Base-by-base conservation (phyloP, 2,888 invertebrate genomes). In the Melinaea menophilus region DNA sequence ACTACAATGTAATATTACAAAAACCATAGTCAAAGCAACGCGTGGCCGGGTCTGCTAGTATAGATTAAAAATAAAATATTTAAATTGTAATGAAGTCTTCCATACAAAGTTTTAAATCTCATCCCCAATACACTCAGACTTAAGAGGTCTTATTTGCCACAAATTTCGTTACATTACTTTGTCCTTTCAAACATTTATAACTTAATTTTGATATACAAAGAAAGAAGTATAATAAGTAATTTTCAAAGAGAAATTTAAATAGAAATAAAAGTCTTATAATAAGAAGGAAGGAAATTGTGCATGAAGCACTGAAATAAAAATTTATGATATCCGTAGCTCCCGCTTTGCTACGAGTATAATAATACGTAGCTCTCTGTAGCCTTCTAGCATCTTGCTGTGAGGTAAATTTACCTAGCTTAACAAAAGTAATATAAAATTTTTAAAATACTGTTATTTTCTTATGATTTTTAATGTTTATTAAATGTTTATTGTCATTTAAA, bases 241-340 rank as follows among this genome's bases (percentile, higher is more conserved):
- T 31, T 31, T 51, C 31, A 51, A 51, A 51, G 51, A 34, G 45
- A 57, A 59, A 59, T 56, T 46, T 58, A 63, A 54, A 59, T 59
- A 59, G 55, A 58, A 63, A 63, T 63, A 59, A 55, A 59, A 56
- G 55, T 59, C 55, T 56, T 63, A 59, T 56, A 59, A 61, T 61
- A 61, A 63, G 59, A 69, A 56, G 67, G 65, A 70, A 67, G 69
- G 64, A 69, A 65, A 64, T 64, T 67, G 69, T 67, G 69, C 67
- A 62, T 62, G 65, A 69, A 65, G 70, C 67, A 70, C 69, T 70
- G 70, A 65, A 70, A 69, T 70, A 66, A 70, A 65, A 63, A 70
- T 69, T 70, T 70, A 70, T 67, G 67, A 70, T 69, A 66, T 67
- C 69, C 70, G 67, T 61, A 69, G 65, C 69, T 51, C 51, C 51